These are phyloP conservation scores for Microctenopoma lineatum DNA, from an alignment of 2,797 vertebrate species.

Conservation along the genomic window DNA sequence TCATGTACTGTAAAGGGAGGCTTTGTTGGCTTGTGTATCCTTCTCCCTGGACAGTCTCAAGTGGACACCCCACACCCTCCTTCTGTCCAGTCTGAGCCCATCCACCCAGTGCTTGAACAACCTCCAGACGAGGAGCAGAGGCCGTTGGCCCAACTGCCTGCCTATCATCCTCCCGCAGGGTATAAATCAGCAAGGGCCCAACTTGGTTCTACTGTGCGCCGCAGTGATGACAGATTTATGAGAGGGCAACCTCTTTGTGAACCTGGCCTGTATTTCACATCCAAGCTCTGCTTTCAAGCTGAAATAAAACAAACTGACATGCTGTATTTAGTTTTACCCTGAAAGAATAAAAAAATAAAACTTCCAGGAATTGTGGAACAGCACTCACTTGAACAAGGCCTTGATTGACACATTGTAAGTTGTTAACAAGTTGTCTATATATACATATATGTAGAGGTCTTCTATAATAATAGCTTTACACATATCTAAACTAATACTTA, in stretches of 20 bases:
- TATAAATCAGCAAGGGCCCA: slow-evolving; percentile 73
- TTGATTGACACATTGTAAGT: no score
- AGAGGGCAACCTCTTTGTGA: slow-evolving; percentile 72
- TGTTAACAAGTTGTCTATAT: no score
- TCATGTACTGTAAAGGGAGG: slow-evolving; percentile 32
- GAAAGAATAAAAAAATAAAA: slow-evolving; percentile 9
- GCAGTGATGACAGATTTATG: slow-evolving; percentile 79
- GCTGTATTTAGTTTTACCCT: slow-evolving; percentile 20
- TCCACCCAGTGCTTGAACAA: slow-evolving; percentile 9
- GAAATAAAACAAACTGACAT: slow-evolving; percentile 18
- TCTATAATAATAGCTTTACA: no score
- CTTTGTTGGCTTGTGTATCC: slow-evolving; percentile 64
- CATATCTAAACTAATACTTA: no score
- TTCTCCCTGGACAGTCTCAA: slow-evolving; percentile 62
- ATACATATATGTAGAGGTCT: no score
- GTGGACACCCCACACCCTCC: neutral
- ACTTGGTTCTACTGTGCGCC: slow-evolving; percentile 56
- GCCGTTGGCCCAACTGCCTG: slow-evolving; percentile 61
- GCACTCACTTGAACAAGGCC: no score
- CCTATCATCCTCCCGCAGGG: slow-evolving; percentile 75
- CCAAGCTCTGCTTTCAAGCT: slow-evolving; percentile 38
- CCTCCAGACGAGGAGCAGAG: slow-evolving; percentile 50
- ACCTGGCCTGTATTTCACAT: slow-evolving; percentile 62
- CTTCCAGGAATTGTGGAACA: neutral
- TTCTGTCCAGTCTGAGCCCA: neutral